Percentiles rank a stretch among this genome's conserved stretches.
Conservation (phyloP, 1,140 invertebrate genomes). For the Tribolium madens region DNA sequence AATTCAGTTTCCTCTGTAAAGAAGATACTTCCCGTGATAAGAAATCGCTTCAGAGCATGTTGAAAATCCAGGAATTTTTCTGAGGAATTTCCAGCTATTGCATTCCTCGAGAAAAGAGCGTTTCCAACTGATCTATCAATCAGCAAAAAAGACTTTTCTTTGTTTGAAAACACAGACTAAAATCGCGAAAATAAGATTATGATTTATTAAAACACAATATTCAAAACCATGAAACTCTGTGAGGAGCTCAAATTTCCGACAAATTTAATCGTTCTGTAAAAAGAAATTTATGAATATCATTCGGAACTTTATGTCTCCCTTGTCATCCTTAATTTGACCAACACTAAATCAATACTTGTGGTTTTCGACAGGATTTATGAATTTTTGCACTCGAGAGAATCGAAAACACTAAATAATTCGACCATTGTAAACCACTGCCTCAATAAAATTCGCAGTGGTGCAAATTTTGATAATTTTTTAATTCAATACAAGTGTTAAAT, state of each 20-base stretch:
- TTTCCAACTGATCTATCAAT: constrained; percentile 14
- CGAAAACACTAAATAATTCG: not conserved
- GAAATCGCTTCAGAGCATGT: constrained; percentile 10
- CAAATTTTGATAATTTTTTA: not conserved
- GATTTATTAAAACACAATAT: not conserved
- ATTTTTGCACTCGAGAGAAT: not conserved
- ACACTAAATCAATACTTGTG: not conserved
- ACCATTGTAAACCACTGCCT: not conserved
- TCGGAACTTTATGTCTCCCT: constrained; percentile 11
- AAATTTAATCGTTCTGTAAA: constrained; percentile 16
- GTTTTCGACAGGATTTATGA: constrained; percentile 10
- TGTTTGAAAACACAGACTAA: not conserved
- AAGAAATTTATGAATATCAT: constrained; percentile 23
- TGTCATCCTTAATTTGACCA: constrained; percentile 15
- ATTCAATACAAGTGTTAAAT: not conserved
- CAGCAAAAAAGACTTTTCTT: constrained; percentile 6
- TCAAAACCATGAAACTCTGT: not conserved
- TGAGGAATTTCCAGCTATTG: constrained; percentile 5
- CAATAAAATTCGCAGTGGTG: not conserved
- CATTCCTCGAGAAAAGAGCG: constrained; percentile 6
- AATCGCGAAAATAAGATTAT: constrained; percentile 7
- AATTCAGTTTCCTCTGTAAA: not conserved
- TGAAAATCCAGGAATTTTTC: constrained; percentile 30
- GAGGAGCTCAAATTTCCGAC: not conserved
- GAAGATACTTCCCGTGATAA: constrained; percentile 2